Evolutionary conservation across 1,140 invertebrate genomes (phyloP), one percentile per base, ranked within the genome.

Genomic region (Gryon sp.): DNA sequence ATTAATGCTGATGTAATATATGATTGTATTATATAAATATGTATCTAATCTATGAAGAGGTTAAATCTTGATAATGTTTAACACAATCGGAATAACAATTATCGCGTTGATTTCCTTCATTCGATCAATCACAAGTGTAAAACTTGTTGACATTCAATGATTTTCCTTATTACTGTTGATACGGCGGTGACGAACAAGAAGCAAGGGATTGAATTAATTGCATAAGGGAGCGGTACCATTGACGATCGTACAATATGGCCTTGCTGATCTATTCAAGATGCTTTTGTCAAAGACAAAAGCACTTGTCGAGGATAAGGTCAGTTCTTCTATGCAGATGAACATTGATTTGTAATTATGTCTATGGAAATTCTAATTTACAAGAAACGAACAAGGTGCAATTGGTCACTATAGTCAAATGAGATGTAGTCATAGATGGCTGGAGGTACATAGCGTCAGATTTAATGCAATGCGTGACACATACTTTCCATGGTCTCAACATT

Each of bases 321-420:
- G 66, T 22, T 34, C 62, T 53, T 41, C 62, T 63, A 78, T 78
- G 75, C 68, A 77, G 75, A 78, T 78, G 62, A 45, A 68, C 48
- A 68, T 78, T 32, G 68, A 78, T 63, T 60, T 18, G 55, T 52
- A 63, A 77, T 77, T 68, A 77, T 59, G 68, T 28, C 68, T 41
- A 68, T 72, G 41, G 55, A 57, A 57, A 77, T 68, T 72, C 45
- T 57, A 68, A 78, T 73, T 78, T 72, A 40, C 69, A 26, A 73
- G 62, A 73, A 78, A 78, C 63, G 28, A 59, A 41, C 62, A 77
- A 63, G 72, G 50, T 59, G 40, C 20, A 26, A 59, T 60, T 45
- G 69, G 59, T 73, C 68, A 18, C 69, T 62, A 63, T 73, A 62
- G 20, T 69, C 45, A 43, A 69, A 70, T 57, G 68, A 68, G 62